phyloP scores from a whole-genome alignment of 2,113 vertebrate genomes.

The Elanoides forficatus region DNA sequence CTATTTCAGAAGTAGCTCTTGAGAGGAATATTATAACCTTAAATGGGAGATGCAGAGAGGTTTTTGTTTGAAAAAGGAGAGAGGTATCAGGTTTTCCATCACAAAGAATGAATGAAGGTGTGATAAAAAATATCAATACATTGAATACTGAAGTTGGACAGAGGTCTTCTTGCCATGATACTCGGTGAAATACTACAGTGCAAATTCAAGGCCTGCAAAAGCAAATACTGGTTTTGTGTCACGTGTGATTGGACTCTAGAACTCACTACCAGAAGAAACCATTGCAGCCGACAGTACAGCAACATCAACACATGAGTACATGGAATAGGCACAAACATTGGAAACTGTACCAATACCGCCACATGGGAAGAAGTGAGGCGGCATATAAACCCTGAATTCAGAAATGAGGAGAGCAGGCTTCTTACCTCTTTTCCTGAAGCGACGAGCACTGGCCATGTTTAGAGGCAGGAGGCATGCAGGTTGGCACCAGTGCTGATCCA shows the following conservation, averaged over 20 bases:
- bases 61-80: neutral
- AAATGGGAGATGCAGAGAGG: neutral
- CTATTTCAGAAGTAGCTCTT: neutral
- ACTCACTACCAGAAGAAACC: neutral
- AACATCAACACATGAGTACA: too few relatives aligned
- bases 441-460: neutral
- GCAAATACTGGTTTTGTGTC: neutral
- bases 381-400: too few relatives aligned
- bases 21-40: neutral
- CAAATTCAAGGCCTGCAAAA: neutral
- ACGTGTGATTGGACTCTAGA: neutral
- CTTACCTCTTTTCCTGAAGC: neutral
- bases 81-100: neutral
- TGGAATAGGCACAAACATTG: fast-evolving
- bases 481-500: neutral
- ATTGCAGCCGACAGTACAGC: neutral
- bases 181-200: neutral
- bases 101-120: neutral
- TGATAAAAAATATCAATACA: neutral
- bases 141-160: neutral
- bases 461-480: neutral
- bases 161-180: neutral
- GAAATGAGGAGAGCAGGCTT: neutral
- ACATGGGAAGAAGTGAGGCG: neutral
- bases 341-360: neutral